Percentiles rank a stretch among this genome's conserved stretches.
Conservation (phyloP, 1,140 invertebrate genomes). For the Orchestia grillus region DNA sequence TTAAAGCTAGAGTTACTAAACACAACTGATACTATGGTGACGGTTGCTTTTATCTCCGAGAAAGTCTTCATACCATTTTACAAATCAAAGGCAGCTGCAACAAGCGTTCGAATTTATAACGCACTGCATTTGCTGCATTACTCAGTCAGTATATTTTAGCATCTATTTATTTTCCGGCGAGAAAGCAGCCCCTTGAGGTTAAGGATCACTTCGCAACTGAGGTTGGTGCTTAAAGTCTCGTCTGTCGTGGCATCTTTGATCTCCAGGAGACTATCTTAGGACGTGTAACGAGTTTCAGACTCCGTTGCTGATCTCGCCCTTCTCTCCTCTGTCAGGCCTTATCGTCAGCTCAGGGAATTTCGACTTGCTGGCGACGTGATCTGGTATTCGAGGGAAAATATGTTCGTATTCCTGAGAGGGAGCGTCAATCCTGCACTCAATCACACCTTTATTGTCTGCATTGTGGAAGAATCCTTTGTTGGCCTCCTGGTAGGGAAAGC, state of each 20-base stretch:
- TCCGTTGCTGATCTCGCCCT: background rate
- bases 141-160: background rate
- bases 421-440: constrained; percentile 45
- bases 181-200: background rate
- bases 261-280: background rate
- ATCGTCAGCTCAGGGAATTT: background rate
- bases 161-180: background rate
- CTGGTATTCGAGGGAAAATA: background rate
- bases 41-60: too few species aligned
- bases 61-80: too few species aligned
- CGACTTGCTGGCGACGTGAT: background rate
- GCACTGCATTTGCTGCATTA: background rate
- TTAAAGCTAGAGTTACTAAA: too few species aligned
- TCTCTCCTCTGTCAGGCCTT: background rate
- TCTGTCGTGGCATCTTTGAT: background rate
- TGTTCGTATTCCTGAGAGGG: background rate
- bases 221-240: background rate
- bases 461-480: constrained; percentile 18
- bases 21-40: too few species aligned
- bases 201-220: background rate
- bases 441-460: constrained; percentile 36
- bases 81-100: too few species aligned
- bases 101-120: too few species aligned
- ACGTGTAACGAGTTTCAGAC: background rate
- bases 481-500: background rate